Percentiles rank a stretch among this genome's conserved stretches.
phyloP scores from a whole-genome alignment of 2,113 vertebrate genomes.

The Motacilla alba region DNA sequence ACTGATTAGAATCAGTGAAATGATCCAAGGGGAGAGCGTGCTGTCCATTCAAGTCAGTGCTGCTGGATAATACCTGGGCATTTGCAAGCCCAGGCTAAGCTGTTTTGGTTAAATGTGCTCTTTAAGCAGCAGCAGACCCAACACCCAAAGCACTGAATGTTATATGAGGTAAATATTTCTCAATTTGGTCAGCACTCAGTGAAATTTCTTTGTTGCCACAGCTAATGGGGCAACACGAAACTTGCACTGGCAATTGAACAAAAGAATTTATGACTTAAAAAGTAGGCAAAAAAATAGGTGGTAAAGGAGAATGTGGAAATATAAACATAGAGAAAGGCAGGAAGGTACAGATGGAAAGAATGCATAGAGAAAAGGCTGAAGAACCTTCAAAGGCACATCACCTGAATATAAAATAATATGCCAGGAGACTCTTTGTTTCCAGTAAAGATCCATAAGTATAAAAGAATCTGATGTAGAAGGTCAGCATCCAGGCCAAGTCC shows the following conservation, averaged over 20 bases:
- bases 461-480: conserved; percentile 51
- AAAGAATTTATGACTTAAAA: background rate
- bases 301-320: background rate
- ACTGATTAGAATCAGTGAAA: background rate
- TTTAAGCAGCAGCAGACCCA: background rate
- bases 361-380: background rate
- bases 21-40: accelerated
- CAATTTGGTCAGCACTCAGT: background rate
- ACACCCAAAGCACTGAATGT: background rate
- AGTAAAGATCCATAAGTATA: conserved; percentile 20
- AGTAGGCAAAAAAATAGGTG: background rate
- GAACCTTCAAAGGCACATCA: background rate
- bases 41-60: background rate
- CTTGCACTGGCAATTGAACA: background rate
- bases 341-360: background rate
- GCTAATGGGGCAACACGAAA: background rate
- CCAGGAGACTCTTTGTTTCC: conserved; percentile 30
- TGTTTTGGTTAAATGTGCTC: background rate
- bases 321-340: background rate
- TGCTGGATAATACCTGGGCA: background rate
- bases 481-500: conserved; percentile 53
- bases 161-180: background rate
- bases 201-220: background rate
- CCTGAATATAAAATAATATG: conserved; percentile 39
- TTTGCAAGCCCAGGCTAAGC: background rate